Percentiles rank a stretch among this genome's conserved stretches.
These are phyloP conservation scores for Ceratosolen solmsi DNA, from an alignment of 1,140 invertebrate species.

Conservation along the genomic window DNA sequence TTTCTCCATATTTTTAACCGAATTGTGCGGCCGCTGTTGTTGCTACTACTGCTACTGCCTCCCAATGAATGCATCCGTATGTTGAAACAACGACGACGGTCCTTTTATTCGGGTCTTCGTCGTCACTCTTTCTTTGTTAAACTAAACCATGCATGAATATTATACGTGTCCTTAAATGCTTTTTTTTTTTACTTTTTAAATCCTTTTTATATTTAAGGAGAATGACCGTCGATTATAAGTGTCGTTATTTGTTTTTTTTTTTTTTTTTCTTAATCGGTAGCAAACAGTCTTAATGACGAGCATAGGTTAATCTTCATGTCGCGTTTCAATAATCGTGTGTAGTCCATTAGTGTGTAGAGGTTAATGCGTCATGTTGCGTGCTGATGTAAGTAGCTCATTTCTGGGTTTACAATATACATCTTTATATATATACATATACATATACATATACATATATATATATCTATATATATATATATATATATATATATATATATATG, in stretches of 20 bases:
- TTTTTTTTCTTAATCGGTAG: slow-evolving; percentile 66
- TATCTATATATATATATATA: slow-evolving; percentile 44
- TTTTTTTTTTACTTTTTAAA: slow-evolving; percentile 53
- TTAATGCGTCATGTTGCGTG: slow-evolving; percentile 70
- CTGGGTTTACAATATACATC: slow-evolving; percentile 51
- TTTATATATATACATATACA: slow-evolving; percentile 44
- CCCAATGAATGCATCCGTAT: slow-evolving; percentile 72
- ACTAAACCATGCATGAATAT: slow-evolving; percentile 73
- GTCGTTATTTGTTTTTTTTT: slow-evolving; percentile 56
- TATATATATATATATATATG: slow-evolving; percentile 44
- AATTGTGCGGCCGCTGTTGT: slow-evolving; percentile 59
- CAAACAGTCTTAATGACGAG: slow-evolving; percentile 74
- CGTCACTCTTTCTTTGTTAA: slow-evolving; percentile 55
- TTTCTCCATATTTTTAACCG: slow-evolving; percentile 51
- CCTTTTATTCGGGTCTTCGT: slow-evolving; percentile 57
- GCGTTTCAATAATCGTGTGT: slow-evolving; percentile 68
- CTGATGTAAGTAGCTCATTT: slow-evolving; percentile 67
- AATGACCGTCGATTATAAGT: slow-evolving; percentile 68
- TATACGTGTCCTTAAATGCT: slow-evolving; percentile 69
- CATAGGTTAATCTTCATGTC: slow-evolving; percentile 71
- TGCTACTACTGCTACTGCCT: slow-evolving; percentile 66
- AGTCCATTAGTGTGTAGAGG: slow-evolving; percentile 67
- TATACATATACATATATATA: slow-evolving; percentile 46
- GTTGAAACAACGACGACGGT: slow-evolving; percentile 63
- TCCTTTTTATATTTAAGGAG: slow-evolving; percentile 61